These are phyloP conservation scores for Aspidiotus rigidus DNA, from an alignment of 2,888 invertebrate species.

Conservation along the genomic window DNA sequence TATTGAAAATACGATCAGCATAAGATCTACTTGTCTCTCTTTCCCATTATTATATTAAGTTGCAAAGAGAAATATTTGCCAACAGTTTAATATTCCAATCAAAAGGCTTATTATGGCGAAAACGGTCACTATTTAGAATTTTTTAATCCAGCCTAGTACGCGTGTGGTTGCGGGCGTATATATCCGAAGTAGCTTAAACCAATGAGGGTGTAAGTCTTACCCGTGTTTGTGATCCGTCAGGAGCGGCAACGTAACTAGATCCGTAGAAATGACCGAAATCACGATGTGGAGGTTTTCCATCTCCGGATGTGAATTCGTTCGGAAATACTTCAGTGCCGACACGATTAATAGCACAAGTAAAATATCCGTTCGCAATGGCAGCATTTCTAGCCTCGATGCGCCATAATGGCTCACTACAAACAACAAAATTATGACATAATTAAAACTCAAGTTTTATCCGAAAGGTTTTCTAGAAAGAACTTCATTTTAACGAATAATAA, in stretches of 20 bases:
- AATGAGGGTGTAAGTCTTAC: conserved; percentile 45
- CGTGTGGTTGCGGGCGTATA: no score
- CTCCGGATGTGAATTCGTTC: conserved; percentile 74
- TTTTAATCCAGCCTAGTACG: no score
- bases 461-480: no score
- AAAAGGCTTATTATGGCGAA: no score
- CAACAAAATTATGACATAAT: not conserved
- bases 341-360: conserved; percentile 84
- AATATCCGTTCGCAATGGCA: conserved; percentile 91
- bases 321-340: conserved; percentile 81
- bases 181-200: not conserved
- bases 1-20: no score
- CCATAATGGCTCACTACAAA: conserved; percentile 82
- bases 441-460: not conserved
- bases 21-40: no score
- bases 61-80: no score
- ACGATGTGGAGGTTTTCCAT: conserved; percentile 64
- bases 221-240: conserved; percentile 87
- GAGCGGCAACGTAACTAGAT: conserved; percentile 85
- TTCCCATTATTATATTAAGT: no score
- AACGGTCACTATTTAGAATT: no score
- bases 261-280: conserved; percentile 92
- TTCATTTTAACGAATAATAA: no score
- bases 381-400: conserved; percentile 90
- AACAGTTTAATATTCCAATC: no score